Percentiles rank a stretch among this genome's conserved stretches.
Evolutionary conservation across 53 echinoderm and acorn worm genomes (phyloP).

Genomic region (Echinometra lucunter): DNA sequence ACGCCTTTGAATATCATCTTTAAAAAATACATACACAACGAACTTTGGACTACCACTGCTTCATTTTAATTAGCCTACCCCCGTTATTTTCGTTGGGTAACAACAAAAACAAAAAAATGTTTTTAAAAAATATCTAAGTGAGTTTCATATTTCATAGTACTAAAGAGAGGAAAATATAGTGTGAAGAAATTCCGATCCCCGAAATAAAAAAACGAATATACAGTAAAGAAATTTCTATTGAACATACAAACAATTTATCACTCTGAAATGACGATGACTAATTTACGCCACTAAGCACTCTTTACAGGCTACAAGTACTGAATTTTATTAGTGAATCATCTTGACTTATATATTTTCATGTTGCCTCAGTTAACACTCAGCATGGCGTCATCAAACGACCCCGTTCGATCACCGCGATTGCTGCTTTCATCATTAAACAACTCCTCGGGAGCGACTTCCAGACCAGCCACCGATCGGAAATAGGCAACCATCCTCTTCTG

Average conservation of each 20-base stretch:
- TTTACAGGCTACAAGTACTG: neutral
- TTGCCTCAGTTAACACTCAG: conserved; percentile 47
- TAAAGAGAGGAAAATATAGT: neutral
- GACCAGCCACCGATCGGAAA: conserved; percentile 78
- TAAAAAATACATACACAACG: too few species aligned
- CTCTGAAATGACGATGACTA: neutral
- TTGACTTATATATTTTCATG: neutral
- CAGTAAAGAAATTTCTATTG: too few species aligned
- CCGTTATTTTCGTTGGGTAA: too few species aligned
- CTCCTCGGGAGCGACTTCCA: conserved; percentile 73
- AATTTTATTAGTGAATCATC: neutral
- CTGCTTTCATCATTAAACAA: conserved; percentile 72
- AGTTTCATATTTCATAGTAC: neutral
- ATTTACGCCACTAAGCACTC: neutral
- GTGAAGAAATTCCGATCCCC: too few species aligned
- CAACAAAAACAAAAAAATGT: too few species aligned
- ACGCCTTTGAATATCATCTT: too few species aligned
- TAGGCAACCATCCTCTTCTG: conserved; percentile 78
- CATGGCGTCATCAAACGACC: conserved; percentile 77
- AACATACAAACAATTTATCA: neutral
- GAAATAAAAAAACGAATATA: too few species aligned
- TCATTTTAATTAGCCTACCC: too few species aligned
- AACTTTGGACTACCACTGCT: too few species aligned
- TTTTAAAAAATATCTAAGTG: neutral
- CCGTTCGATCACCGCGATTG: conserved; percentile 11